These are phyloP conservation scores for Gasterosteus aculeatus DNA, from an alignment of 2,113 vertebrate genomes.

Conservation along the genomic window DNA sequence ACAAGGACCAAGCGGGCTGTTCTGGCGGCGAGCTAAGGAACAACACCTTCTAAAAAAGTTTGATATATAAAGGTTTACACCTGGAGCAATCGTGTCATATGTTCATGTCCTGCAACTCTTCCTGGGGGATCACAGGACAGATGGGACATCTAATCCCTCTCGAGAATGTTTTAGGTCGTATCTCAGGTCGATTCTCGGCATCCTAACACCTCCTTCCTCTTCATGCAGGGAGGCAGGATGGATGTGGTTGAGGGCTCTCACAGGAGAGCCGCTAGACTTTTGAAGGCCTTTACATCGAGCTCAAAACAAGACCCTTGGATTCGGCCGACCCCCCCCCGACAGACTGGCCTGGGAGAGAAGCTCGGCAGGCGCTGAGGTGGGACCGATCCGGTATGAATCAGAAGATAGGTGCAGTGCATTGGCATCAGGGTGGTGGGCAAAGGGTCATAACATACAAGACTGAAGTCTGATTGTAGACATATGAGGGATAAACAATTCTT, in stretches of 20 bases:
- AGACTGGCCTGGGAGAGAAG: neutral
- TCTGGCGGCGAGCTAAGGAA: too few relatives aligned
- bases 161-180: neutral
- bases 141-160: conserved; percentile 3
- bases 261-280: neutral
- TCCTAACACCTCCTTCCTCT: neutral
- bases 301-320: neutral
- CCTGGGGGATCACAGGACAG: conserved; percentile 4
- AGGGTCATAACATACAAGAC: neutral
- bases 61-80: neutral
- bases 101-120: neutral
- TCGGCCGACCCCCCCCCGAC: neutral
- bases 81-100: too few relatives aligned
- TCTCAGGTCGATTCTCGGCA: neutral
- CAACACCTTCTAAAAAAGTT: neutral
- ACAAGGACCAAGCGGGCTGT: neutral
- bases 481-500: neutral
- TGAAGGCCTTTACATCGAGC: neutral
- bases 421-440: too few relatives aligned
- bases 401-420: too few relatives aligned
- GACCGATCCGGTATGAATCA: neutral
- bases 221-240: neutral
- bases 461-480: neutral
- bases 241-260: neutral
- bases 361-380: neutral